Percentiles rank a stretch among this genome's conserved stretches.
Conservation (phyloP, 2,113 vertebrate species). For the Callithrix jacchus region DNA sequence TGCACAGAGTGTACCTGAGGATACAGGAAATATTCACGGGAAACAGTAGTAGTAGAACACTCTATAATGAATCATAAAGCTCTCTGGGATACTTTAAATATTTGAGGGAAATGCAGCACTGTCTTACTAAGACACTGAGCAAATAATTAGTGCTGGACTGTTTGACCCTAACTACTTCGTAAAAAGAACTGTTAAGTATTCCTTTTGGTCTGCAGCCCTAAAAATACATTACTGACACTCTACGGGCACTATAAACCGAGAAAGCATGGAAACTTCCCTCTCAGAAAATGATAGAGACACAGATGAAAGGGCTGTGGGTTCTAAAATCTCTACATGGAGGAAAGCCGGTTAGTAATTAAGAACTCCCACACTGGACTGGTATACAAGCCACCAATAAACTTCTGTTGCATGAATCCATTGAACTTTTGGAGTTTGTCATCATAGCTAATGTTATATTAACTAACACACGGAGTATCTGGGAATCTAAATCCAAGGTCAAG, state of each 20-base stretch:
- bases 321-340: not conserved
- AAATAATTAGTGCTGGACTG: not conserved
- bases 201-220: not conserved
- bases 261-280: not conserved
- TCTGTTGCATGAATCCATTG: not conserved
- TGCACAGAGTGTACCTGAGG: not conserved
- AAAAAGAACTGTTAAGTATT: not conserved
- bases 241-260: not conserved
- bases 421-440: not conserved
- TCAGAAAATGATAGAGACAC: not conserved
- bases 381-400: not conserved
- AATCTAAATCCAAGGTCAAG: not conserved
- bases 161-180: not conserved
- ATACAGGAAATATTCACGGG: conserved; percentile 23
- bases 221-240: not conserved
- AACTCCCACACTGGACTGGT: not conserved
- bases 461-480: not conserved
- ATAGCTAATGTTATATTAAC: not conserved
- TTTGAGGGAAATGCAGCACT: not conserved
- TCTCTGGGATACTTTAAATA: not conserved
- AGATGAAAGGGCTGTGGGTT: not conserved
- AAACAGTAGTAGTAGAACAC: not conserved
- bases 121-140: not conserved
- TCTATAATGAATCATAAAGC: not conserved
- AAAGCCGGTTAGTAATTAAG: not conserved